These are phyloP conservation scores for Phymorhynchus buccinoides DNA, from an alignment of 1,140 invertebrate genomes.

Conservation along the genomic window DNA sequence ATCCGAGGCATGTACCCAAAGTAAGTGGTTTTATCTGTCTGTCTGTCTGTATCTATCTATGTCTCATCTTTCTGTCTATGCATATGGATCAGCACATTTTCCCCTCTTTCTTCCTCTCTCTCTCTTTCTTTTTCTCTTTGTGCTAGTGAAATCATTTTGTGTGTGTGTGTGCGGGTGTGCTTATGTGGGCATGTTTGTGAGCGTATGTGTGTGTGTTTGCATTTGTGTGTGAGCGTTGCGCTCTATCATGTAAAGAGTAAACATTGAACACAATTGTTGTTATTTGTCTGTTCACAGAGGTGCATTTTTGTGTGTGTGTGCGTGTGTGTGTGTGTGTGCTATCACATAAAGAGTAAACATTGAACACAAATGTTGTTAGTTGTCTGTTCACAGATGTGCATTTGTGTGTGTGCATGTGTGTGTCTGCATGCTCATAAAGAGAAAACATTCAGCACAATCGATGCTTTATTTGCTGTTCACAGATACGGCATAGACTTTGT, in stretches of 20 bases:
- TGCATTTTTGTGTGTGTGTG: too few relatives aligned
- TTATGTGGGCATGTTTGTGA: constrained; percentile 3
- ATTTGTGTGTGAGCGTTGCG: too few relatives aligned
- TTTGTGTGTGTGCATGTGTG: background rate
- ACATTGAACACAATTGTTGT: too few relatives aligned
- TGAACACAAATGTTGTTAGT: too few relatives aligned
- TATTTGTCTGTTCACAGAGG: too few relatives aligned
- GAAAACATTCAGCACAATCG: too few relatives aligned
- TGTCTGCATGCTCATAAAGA: background rate
- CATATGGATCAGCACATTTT: background rate
- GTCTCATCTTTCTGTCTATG: background rate
- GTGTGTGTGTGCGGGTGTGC: constrained; percentile 4
- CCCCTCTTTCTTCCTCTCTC: background rate
- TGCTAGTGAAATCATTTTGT: background rate
- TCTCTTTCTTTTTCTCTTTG: background rate
- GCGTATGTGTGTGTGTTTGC: background rate
- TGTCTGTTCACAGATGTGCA: background rate
- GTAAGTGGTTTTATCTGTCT: background rate
- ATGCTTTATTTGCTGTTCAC: constrained; percentile 7
- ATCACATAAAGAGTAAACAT: too few relatives aligned
- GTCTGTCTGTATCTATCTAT: background rate
- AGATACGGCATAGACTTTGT: constrained; percentile 63
- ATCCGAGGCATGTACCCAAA: background rate
- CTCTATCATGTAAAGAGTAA: too few relatives aligned
- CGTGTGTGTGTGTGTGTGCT: too few relatives aligned